These are phyloP conservation scores for Neoascia interrupta DNA, from an alignment of 2,888 invertebrate genomes.

Conservation along the genomic window DNA sequence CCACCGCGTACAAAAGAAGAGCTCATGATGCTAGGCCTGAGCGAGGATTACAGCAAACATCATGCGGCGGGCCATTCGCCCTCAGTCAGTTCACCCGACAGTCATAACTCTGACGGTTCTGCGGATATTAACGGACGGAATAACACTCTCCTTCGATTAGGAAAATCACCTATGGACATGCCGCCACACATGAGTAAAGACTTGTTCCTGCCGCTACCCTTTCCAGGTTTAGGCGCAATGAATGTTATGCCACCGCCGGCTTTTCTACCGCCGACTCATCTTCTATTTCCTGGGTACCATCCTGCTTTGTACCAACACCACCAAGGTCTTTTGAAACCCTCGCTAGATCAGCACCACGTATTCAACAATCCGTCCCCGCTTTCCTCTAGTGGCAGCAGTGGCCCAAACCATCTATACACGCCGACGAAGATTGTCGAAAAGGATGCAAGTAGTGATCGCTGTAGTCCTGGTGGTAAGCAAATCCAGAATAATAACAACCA, in stretches of 20 bases:
- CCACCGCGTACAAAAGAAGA: constrained; percentile 86
- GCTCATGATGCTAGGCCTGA: constrained; percentile 84
- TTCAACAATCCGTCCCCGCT: constrained; percentile 71
- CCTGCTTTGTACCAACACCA: constrained; percentile 81
- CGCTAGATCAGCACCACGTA: constrained; percentile 77
- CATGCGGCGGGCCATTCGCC: constrained; percentile 83
- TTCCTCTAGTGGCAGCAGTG: constrained; percentile 32
- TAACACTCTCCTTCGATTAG: constrained; percentile 79
- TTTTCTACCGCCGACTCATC: constrained; percentile 83
- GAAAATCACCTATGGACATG: constrained; percentile 74
- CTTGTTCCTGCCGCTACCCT: constrained; percentile 84
- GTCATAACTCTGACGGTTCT: constrained; percentile 90
- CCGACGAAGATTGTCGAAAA: constrained; percentile 71
- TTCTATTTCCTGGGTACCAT: constrained; percentile 83
- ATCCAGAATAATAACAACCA: constrained; percentile 80
- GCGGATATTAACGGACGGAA: constrained; percentile 86
- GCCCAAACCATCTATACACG: constrained; percentile 73
- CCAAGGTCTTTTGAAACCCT: constrained; percentile 78
- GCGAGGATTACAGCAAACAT: constrained; percentile 82
- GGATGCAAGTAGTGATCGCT: constrained; percentile 60
- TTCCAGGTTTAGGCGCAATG: constrained; percentile 83
- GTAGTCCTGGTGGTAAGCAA: constrained; percentile 41
- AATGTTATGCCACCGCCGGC: constrained; percentile 84
- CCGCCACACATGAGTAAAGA: constrained; percentile 81
- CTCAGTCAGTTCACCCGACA: constrained; percentile 90